Base-by-base conservation (phyloP, 2,888 invertebrate species). In the Ichneumoninae sp. region DNA sequence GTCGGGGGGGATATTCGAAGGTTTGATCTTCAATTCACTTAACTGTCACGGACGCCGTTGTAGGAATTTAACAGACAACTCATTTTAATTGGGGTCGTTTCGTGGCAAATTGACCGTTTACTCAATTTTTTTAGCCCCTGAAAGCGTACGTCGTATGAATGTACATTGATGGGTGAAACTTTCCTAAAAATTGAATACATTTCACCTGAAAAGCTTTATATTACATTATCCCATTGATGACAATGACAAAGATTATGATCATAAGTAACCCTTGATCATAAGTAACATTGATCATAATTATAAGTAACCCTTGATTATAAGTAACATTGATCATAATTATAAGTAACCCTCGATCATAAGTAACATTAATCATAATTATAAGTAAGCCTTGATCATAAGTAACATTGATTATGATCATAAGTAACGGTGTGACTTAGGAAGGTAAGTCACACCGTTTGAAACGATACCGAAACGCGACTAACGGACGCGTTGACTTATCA, bases 1-100 rank as follows among this genome's bases (percentile, higher is more conserved):
- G n/a, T 70, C 44, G 26, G 33, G 33, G 36, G 70, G 70, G 70
- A 36, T 57, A 54, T 19, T 52, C 70, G 70, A 70, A 70, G 52
- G 70, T 63, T 63, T 36, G 63, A n/a, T 63, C 63, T 19, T 63
- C n/a, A 19, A 63, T 69, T 69, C 69, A n/a, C 50, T 8, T 33
- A 10, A 22, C 68, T 40, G 5, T 68, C 57, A 33, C 22, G 47
- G 7, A 26, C 33, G 6, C 8, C 10, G 7, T 13, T 30, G 26
- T 0, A 30, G 22, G 3, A 50, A 50, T 26, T 69, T 30, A 30
- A 26, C 30, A n/a, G 30, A 3, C 33, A 50, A 50, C 50, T 26
- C 1, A 22, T 47, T 26, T 68, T 10, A 26, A 22, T 47, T 47
- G 13, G 7, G 7, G 16, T 50, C 50, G 30, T 30, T 69, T 50